These are phyloP conservation scores for Artibeus lituratus DNA, from an alignment of 2,797 vertebrate species.

Conservation along the genomic window DNA sequence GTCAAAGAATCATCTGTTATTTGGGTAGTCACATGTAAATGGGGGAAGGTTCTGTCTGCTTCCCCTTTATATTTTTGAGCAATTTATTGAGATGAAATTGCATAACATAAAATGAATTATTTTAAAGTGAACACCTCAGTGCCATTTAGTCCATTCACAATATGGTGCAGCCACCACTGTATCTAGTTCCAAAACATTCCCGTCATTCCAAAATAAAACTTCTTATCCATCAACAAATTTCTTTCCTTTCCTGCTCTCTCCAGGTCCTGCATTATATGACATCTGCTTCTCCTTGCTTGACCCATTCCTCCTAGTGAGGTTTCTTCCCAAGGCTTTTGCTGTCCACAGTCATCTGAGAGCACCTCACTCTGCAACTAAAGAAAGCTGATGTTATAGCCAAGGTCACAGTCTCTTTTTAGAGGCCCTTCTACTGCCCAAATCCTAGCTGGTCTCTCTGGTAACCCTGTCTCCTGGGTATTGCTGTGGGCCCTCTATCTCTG, in stretches of 20 bases:
- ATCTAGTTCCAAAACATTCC: not conserved
- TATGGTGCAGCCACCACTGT: not conserved
- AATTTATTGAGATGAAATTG: not conserved
- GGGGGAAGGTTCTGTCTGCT: not conserved
- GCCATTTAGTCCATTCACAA: not conserved
- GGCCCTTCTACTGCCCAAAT: not conserved
- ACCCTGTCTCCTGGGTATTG: not conserved
- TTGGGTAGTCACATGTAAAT: not conserved
- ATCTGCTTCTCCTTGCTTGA: not conserved
- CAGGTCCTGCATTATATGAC: not conserved
- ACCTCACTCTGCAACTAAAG: not conserved
- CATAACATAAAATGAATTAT: not conserved
- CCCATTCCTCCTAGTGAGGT: not conserved
- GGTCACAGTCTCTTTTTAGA: not conserved
- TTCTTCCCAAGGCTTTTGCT: not conserved
- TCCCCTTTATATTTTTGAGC: conserved; percentile 6
- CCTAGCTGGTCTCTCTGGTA: not conserved
- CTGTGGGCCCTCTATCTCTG: not conserved
- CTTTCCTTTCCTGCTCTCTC: not conserved
- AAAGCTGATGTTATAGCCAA: not conserved
- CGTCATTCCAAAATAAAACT: not conserved
- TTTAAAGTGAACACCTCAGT: not conserved
- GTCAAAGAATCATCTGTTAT: not conserved
- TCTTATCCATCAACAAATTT: not conserved
- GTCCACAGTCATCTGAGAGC: not conserved